Conservation (phyloP, 2,888 invertebrate species). For the Eupsilia transversa region DNA sequence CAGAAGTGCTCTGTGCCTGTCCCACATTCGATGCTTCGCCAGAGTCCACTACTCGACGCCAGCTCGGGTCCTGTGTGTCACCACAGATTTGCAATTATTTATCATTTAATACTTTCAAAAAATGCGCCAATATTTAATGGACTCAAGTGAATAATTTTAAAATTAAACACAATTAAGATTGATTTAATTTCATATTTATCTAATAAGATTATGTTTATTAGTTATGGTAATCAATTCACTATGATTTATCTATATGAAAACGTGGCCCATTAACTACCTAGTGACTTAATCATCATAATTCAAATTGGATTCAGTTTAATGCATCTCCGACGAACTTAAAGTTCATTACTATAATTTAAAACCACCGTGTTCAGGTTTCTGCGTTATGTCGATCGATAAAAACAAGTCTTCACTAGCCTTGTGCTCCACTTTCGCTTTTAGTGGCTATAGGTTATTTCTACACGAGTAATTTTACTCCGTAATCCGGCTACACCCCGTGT, state of each 20-base stretch:
- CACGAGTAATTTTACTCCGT: slow-evolving; percentile 66
- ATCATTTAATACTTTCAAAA: not conserved
- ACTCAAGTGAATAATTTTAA: not conserved
- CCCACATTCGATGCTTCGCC: slow-evolving; percentile 74
- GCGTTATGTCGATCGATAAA: slow-evolving; percentile 72
- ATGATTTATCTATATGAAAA: slow-evolving; percentile 30
- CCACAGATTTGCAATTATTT: slow-evolving; percentile 24
- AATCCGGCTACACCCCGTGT: slow-evolving; percentile 56
- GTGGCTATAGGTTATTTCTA: slow-evolving; percentile 75
- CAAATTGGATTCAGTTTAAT: slow-evolving; percentile 26
- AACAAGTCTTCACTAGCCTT: slow-evolving; percentile 76
- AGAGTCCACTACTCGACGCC: slow-evolving; percentile 48
- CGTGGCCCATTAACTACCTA: slow-evolving; percentile 1
- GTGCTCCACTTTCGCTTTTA: slow-evolving; percentile 80
- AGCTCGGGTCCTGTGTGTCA: slow-evolving; percentile 49
- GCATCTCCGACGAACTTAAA: slow-evolving; percentile 41
- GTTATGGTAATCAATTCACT: slow-evolving; percentile 4
- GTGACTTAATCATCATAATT: slow-evolving; percentile 16
- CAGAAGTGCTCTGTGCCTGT: slow-evolving; percentile 79
- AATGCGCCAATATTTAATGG: not conserved
- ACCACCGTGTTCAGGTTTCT: slow-evolving; percentile 67
- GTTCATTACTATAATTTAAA: slow-evolving; percentile 64
- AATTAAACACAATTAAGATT: not conserved
- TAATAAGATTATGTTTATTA: slow-evolving; percentile 17
- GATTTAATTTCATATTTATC: not conserved